phyloP scores from a whole-genome alignment of 2,888 invertebrate species.

The Junonia oenone region DNA sequence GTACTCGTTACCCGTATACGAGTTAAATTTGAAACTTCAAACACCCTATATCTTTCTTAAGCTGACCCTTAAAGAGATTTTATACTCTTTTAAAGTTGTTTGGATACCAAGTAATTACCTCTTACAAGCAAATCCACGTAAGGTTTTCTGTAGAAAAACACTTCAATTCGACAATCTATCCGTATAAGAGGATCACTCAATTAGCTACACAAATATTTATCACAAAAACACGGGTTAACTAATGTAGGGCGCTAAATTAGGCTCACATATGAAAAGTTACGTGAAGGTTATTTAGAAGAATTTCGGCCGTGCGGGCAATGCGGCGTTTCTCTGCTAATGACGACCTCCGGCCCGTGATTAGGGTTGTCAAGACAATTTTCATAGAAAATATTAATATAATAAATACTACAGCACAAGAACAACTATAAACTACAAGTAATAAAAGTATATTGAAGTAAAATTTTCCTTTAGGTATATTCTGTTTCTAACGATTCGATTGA shows the following conservation, averaged over 20 bases:
- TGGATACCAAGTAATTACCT: slow-evolving; percentile 21
- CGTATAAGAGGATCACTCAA: not conserved
- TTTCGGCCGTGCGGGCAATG: slow-evolving; percentile 40
- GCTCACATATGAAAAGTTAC: slow-evolving; percentile 61
- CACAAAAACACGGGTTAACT: slow-evolving; percentile 17
- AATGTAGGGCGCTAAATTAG: slow-evolving; percentile 51
- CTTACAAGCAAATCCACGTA: slow-evolving; percentile 61
- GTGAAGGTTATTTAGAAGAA: slow-evolving; percentile 56
- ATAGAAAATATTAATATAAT: not conserved
- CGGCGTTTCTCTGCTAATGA: slow-evolving; percentile 64
- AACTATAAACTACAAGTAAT: no score
- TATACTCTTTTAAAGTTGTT: not conserved
- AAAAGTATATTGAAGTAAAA: no score
- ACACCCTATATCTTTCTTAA: no score
- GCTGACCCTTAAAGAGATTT: not conserved
- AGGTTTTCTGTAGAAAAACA: slow-evolving; percentile 22
- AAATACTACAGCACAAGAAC: no score
- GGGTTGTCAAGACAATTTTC: slow-evolving; percentile 2
- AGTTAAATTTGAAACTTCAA: no score
- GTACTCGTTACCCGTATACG: no score
- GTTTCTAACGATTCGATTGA: no score
- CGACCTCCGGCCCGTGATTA: slow-evolving; percentile 41
- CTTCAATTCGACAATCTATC: not conserved
- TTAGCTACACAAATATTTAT: slow-evolving; percentile 15
- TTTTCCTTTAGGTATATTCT: no score